Conservation (phyloP, 2,797 vertebrate species). For the Leuciscus waleckii region DNA sequence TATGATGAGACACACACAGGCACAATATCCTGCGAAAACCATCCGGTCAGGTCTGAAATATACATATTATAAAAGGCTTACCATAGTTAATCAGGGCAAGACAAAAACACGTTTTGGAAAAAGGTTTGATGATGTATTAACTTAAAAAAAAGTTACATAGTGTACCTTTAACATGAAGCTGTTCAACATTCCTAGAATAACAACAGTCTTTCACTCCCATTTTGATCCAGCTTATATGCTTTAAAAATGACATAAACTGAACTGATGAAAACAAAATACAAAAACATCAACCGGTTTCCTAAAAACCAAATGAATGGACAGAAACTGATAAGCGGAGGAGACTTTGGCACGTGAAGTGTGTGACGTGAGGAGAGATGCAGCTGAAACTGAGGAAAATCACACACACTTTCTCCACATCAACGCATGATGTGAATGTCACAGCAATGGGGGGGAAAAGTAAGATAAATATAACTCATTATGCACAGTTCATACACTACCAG, state of each 20-base stretch:
- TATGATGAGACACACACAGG: too few relatives aligned
- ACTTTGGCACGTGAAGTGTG: background rate
- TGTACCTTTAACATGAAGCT: background rate
- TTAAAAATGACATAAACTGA: background rate
- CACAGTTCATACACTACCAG: background rate
- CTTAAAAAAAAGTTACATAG: background rate
- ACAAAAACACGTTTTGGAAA: too few relatives aligned
- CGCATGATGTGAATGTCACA: background rate
- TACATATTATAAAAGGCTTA: too few relatives aligned
- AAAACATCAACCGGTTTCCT: background rate
- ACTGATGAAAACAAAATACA: background rate
- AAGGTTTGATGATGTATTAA: background rate
- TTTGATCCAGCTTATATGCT: background rate
- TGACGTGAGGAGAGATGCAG: background rate
- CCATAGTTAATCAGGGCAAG: too few relatives aligned
- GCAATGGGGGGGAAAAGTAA: background rate
- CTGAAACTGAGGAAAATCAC: background rate
- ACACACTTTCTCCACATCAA: background rate
- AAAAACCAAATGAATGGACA: background rate
- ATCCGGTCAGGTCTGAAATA: too few relatives aligned
- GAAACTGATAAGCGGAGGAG: background rate
- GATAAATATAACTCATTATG: too few relatives aligned
- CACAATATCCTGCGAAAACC: too few relatives aligned
- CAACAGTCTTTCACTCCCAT: background rate
- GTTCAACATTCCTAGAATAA: background rate